Evolutionary conservation across 92 coral and sea anemone genomes (phyloP).

Genomic region (Virgularia gustaviana): DNA sequence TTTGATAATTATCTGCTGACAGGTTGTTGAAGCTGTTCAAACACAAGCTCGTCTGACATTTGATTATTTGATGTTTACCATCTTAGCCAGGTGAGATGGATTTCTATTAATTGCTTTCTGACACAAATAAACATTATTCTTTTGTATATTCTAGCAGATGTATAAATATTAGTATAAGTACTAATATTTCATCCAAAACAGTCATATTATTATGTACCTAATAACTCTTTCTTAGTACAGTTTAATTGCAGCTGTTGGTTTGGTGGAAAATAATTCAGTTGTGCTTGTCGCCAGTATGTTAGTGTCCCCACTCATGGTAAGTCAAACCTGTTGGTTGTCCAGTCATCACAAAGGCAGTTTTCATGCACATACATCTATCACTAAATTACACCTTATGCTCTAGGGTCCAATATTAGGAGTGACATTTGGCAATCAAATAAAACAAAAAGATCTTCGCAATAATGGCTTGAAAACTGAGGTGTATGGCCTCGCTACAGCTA

Average conservation of each 20-base stretch:
- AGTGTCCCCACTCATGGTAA: constrained; percentile 34
- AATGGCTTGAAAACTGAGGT: constrained; percentile 29
- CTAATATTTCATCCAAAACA: too few species aligned
- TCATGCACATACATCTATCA: too few species aligned
- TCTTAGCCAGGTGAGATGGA: constrained; percentile 26
- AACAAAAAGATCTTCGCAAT: constrained; percentile 3
- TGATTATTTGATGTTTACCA: constrained; percentile 35
- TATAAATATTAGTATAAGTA: too few species aligned
- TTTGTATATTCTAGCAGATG: too few species aligned
- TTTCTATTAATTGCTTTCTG: not conserved
- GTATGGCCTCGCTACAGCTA: constrained; percentile 18
- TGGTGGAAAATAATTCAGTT: constrained; percentile 30
- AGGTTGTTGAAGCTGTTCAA: constrained; percentile 27
- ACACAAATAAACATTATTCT: too few species aligned
- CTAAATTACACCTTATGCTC: not conserved
- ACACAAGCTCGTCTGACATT: constrained; percentile 13
- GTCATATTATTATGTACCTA: too few species aligned
- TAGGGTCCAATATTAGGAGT: constrained; percentile 35
- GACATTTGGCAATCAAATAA: constrained; percentile 27
- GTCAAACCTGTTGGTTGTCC: too few species aligned
- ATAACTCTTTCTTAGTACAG: constrained; percentile 19
- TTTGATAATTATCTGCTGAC: too few species aligned
- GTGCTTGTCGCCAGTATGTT: constrained; percentile 27
- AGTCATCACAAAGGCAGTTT: too few species aligned
- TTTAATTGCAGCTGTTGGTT: constrained; percentile 28